Conservation (phyloP, 1,140 invertebrate genomes). For the Cotesia chilonis region DNA sequence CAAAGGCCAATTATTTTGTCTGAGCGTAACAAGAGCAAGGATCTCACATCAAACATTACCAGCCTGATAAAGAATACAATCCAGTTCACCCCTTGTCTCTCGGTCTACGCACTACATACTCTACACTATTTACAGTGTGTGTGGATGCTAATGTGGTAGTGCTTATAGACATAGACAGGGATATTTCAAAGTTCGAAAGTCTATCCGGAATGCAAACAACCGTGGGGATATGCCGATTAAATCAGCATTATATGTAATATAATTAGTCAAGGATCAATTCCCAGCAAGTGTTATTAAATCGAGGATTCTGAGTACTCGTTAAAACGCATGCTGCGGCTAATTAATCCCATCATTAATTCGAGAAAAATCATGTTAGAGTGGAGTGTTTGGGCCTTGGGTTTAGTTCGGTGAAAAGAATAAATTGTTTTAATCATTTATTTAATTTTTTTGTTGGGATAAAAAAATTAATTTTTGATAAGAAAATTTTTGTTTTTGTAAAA, state of each 20-base stretch:
- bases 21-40: not conserved
- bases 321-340: too few relatives aligned
- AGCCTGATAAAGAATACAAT: not conserved
- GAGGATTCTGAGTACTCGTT: too few relatives aligned
- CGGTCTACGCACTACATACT: not conserved
- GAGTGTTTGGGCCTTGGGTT: too few relatives aligned
- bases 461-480: too few relatives aligned
- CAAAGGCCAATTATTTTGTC: constrained; percentile 26
- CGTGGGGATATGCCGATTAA: constrained; percentile 16
- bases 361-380: too few relatives aligned
- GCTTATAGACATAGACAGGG: not conserved
- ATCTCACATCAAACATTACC: not conserved
- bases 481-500: too few relatives aligned
- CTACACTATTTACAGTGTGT: not conserved
- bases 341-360: too few relatives aligned
- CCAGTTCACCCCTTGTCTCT: not conserved
- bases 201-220: constrained; percentile 28
- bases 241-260: constrained; percentile 24
- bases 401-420: too few relatives aligned
- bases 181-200: constrained; percentile 28
- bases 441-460: too few relatives aligned
- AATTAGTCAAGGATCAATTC: constrained; percentile 22
- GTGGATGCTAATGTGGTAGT: not conserved
- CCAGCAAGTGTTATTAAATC: not conserved
- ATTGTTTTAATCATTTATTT: too few relatives aligned